Base-by-base conservation (phyloP, 2,113 vertebrate genomes). In the Eudyptes chrysolophus region DNA sequence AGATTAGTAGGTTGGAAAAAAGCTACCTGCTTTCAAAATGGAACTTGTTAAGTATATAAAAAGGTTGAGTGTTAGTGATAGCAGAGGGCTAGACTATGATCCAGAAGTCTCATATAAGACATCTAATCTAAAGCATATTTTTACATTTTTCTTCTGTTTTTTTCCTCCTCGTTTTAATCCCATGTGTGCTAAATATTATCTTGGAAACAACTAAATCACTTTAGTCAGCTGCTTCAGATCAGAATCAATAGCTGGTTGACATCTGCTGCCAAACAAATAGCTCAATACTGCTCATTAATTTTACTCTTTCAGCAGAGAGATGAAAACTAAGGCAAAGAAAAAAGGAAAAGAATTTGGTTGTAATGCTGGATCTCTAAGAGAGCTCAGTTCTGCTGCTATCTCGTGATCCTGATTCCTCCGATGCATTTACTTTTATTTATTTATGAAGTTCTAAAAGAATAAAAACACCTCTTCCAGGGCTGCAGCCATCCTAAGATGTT, bases 211-310 rank as follows among this genome's bases (percentile, higher is more conserved):
- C 25, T 0, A 54, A 84, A 91, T 77, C 81, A 81, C 74, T 96
- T 87, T 13, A 89, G 81, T 76, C 95, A 95, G 96, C 91, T 94
- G 95, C 84, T 87, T 94, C 81, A 74, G 77, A 80, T 83, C 57
- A 85, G 61, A 96, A 92, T 94, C 97, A 94, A 96, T 96, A 92
- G 93, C 87, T 88, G 75, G 90, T 51, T 94, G 95, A 93, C 95
- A 96, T 94, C 90, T 97, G 92, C 94, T 90, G 92, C 88, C 87
- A 90, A 96, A 93, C 85, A 93, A 96, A 97, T 58, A 93, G 71
- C 76, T 95, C 89, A 87, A 74, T 82, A 87, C 46, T 71, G 81
- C 87, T 93, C 94, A 95, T 92, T 95, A 96, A 88, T 94, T 95
- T 93, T 74, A 79, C 78, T 95, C 44, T 92, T 34, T 72, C 84